phyloP scores from a whole-genome alignment of 1,140 invertebrate species.

The Homarus americanus region DNA sequence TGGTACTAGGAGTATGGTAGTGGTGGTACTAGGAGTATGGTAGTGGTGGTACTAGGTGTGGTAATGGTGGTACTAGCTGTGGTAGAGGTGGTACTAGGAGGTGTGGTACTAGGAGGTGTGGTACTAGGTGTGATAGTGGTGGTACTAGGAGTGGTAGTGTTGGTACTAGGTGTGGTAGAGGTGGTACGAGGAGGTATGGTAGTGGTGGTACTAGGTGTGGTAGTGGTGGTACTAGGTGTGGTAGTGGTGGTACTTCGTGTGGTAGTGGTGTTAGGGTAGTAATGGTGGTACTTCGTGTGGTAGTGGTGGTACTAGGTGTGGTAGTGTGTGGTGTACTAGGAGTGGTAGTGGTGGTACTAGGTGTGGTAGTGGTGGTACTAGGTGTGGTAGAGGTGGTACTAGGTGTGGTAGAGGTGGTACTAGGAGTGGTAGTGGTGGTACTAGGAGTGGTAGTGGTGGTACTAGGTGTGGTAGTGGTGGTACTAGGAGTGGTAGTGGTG shows the following conservation, averaged over 20 bases:
- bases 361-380: no score
- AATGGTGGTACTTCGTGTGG: no score
- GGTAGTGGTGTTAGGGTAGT: no score
- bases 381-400: no score
- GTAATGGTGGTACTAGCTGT: neutral
- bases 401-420: no score
- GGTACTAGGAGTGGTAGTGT: neutral
- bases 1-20: neutral
- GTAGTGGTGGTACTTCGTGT: no score
- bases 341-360: no score
- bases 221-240: neutral
- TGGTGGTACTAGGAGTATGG: neutral
- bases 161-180: neutral
- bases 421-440: neutral
- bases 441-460: neutral
- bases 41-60: neutral
- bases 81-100: neutral
- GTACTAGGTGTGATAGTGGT: neutral
- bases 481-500: neutral
- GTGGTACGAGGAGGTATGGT: neutral
- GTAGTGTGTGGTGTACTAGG: no score
- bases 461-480: neutral
- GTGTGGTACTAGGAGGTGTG: neutral
- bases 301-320: no score
- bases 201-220: neutral